A percentile compares a stretch with the other conserved stretches of the same genome.
phyloP scores from a whole-genome alignment of 2,888 invertebrate species.

The Aquatica leii region DNA sequence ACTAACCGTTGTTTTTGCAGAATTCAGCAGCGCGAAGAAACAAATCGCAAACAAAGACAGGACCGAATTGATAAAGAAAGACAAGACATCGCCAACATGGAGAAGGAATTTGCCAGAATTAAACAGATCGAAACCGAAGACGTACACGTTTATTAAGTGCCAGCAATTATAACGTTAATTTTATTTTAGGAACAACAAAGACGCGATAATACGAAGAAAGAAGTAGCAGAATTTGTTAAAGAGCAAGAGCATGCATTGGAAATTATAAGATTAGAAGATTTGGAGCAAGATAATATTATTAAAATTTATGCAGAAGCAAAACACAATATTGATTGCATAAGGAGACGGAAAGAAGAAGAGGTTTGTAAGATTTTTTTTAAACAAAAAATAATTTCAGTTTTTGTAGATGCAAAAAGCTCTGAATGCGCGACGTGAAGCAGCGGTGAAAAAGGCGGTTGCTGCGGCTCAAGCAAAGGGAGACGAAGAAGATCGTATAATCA shows the following conservation, averaged over 20 bases:
- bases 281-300: conserved; percentile 60
- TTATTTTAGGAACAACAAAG: not conserved
- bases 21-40: conserved; percentile 42
- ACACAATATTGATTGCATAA: conserved; percentile 58
- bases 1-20: conserved; percentile 29
- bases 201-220: conserved; percentile 12
- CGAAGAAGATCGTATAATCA: conserved; percentile 61
- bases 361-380: too few species aligned
- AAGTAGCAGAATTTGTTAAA: conserved; percentile 12
- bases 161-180: not conserved
- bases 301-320: conserved; percentile 61
- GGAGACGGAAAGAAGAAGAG: conserved; percentile 56
- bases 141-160: conserved; percentile 31
- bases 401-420: conserved; percentile 59
- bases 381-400: too few species aligned
- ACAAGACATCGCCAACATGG: conserved; percentile 50
- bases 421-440: conserved; percentile 59
- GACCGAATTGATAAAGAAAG: conserved; percentile 53
- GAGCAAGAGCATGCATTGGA: conserved; percentile 53
- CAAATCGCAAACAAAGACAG: too few species aligned
- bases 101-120: conserved; percentile 57
- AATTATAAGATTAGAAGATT: conserved; percentile 59
- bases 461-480: conserved; percentile 60
- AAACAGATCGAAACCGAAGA: conserved; percentile 55
- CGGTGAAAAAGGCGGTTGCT: conserved; percentile 60